These are phyloP conservation scores for Petrolisthes cinctipes DNA, from an alignment of 2,888 invertebrate genomes.

Conservation along the genomic window DNA sequence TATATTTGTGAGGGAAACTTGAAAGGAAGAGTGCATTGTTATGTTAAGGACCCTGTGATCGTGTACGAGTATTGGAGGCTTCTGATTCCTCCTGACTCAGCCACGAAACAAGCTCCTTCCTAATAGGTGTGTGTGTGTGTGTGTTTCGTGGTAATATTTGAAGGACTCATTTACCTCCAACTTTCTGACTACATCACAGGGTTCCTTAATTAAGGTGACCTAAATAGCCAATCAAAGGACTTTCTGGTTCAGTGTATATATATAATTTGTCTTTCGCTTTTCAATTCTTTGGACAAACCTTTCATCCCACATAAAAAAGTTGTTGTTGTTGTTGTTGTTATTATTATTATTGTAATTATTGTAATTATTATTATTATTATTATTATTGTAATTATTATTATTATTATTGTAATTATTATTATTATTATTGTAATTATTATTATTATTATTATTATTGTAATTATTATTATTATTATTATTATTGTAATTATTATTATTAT, in stretches of 20 bases:
- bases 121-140: conserved; percentile 28
- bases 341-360: neutral
- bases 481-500: too few species aligned
- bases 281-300: too few species aligned
- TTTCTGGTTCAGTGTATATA: neutral
- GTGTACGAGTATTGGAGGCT: too few species aligned
- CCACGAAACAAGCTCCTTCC: too few species aligned
- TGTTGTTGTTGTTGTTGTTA: neutral
- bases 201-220: neutral
- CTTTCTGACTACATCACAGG: too few species aligned
- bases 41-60: too few species aligned
- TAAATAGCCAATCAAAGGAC: too few species aligned
- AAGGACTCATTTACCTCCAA: too few species aligned
- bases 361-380: neutral
- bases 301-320: neutral
- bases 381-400: neutral
- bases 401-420: neutral
- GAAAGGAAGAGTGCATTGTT: neutral
- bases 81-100: too few species aligned
- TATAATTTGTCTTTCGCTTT: neutral
- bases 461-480: neutral
- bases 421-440: neutral
- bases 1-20: neutral
- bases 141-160: neutral
- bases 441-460: neutral